These are phyloP conservation scores for Paracentrotus lividus DNA, from an alignment of 53 echinoderm and acorn worm genomes.

Conservation along the genomic window DNA sequence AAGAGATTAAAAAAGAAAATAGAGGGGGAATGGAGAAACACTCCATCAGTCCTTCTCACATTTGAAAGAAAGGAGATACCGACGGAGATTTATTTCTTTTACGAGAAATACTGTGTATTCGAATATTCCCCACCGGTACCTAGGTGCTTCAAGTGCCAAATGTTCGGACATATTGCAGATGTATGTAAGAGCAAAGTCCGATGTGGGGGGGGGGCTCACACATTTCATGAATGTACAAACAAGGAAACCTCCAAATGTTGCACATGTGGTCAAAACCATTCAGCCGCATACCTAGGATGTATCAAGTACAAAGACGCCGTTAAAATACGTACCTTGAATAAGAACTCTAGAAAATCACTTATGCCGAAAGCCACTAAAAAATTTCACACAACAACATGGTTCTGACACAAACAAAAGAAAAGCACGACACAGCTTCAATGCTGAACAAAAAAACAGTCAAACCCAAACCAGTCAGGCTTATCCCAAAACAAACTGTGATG, in stretches of 20 bases:
- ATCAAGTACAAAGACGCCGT: constrained; percentile 8
- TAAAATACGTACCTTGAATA: not conserved
- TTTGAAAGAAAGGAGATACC: not conserved
- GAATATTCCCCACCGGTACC: not conserved
- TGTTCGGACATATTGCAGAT: not conserved
- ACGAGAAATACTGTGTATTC: not conserved
- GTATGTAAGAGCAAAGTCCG: not conserved
- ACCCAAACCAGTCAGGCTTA: not conserved
- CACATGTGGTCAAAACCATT: constrained; percentile 2
- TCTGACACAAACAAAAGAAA: not conserved
- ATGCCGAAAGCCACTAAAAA: not conserved
- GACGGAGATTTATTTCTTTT: not conserved
- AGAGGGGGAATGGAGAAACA: constrained; percentile 2
- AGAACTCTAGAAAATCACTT: not conserved
- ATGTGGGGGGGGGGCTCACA: constrained; percentile 9
- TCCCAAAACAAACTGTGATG: not conserved
- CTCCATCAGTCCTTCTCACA: constrained; percentile 30
- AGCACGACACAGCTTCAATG: not conserved
- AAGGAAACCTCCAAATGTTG: constrained; percentile 16
- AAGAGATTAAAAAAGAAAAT: constrained; percentile 37
- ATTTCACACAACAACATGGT: not conserved
- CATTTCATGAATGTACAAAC: not conserved
- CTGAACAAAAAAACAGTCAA: not conserved
- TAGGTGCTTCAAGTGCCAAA: constrained; percentile 7
- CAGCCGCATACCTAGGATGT: constrained; percentile 12